phyloP scores from a whole-genome alignment of 2,888 invertebrate species.

The Mythimna albipuncta region DNA sequence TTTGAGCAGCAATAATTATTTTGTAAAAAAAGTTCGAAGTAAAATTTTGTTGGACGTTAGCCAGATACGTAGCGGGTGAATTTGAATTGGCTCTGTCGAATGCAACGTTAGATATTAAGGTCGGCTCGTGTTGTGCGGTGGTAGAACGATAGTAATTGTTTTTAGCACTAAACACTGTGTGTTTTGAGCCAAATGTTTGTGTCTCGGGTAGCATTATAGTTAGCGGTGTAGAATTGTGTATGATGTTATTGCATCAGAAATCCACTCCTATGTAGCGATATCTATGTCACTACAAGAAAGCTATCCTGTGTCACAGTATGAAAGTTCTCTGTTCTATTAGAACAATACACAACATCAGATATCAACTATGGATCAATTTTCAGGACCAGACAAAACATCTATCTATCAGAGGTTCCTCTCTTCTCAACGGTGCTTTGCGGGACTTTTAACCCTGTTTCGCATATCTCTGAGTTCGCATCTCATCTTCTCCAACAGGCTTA shows the following conservation, averaged over 20 bases:
- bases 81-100: constrained; percentile 46
- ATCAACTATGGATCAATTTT: too few relatives aligned
- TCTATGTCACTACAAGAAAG: not conserved
- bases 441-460: too few relatives aligned
- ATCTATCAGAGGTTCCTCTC: too few relatives aligned
- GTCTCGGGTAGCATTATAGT: not conserved
- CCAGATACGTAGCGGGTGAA: constrained; percentile 41
- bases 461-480: too few relatives aligned
- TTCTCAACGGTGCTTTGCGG: too few relatives aligned
- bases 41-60: constrained; percentile 22
- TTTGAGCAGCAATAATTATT: constrained; percentile 24
- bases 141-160: constrained; percentile 25
- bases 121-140: constrained; percentile 12
- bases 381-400: too few relatives aligned
- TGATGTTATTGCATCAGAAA: not conserved
- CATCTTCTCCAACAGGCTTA: too few relatives aligned
- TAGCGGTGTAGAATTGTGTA: not conserved
- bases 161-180: constrained; percentile 8
- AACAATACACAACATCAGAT: too few relatives aligned
- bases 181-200: not conserved
- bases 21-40: constrained; percentile 16
- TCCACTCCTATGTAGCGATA: not conserved
- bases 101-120: constrained; percentile 42
- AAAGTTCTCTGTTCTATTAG: too few relatives aligned
- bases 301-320: too few relatives aligned